These are phyloP conservation scores for Zeugodacus cucurbitae DNA, from an alignment of 1,140 invertebrate genomes.

Conservation along the genomic window DNA sequence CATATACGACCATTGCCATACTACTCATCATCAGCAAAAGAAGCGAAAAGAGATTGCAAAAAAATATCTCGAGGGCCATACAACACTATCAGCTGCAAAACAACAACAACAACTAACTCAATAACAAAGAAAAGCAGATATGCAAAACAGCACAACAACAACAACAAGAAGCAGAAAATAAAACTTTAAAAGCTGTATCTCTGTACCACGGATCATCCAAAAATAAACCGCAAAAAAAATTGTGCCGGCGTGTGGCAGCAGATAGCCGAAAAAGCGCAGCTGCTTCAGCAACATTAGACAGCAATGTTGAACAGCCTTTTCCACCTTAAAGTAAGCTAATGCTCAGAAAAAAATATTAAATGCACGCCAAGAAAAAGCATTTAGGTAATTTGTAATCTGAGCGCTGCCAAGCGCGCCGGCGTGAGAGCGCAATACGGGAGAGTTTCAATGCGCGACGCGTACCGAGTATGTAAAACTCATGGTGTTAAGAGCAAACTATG, in stretches of 20 bases:
- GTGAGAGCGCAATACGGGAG: background rate
- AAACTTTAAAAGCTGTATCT: background rate
- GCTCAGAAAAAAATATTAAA: background rate
- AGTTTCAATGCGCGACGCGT: background rate
- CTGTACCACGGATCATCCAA: background rate
- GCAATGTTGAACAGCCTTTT: background rate
- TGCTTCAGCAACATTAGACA: background rate
- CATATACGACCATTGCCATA: background rate
- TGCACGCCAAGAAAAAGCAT: background rate
- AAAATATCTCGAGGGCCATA: constrained; percentile 13
- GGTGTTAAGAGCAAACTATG: background rate
- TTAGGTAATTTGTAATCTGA: background rate
- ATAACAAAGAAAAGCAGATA: constrained; percentile 1
- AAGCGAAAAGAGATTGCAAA: background rate
- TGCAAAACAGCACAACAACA: background rate
- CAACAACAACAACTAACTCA: background rate
- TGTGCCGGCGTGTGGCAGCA: background rate
- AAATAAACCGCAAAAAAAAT: background rate
- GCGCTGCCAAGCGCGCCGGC: background rate
- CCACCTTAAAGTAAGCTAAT: background rate
- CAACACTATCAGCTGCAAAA: background rate
- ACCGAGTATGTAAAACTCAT: background rate
- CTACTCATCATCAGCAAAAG: background rate
- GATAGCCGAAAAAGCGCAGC: background rate
- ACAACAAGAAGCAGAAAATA: background rate